Percentiles rank a stretch among this genome's conserved stretches.
These are phyloP conservation scores for Oreotrochilus melanogaster DNA, from an alignment of 2,113 vertebrate genomes.

Conservation along the genomic window DNA sequence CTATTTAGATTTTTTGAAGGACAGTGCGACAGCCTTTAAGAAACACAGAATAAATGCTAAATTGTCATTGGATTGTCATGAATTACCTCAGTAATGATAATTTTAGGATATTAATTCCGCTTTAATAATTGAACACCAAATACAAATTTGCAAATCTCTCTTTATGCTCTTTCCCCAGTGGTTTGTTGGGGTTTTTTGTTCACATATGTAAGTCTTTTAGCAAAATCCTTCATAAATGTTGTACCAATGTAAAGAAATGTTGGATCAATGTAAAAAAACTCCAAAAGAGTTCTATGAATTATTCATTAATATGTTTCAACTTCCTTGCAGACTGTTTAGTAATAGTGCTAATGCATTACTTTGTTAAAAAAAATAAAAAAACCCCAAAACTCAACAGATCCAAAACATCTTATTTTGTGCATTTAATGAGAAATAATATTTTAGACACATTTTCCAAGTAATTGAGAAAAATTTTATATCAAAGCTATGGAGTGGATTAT, in stretches of 20 bases:
- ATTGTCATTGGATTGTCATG: not conserved
- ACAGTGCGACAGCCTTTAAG: not conserved
- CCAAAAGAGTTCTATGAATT: not conserved
- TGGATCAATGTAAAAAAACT: not conserved
- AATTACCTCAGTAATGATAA: not conserved
- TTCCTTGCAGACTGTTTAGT: not conserved
- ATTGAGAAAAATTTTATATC: not conserved
- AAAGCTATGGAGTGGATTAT: not conserved
- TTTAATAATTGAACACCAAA: not conserved
- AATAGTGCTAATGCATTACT: not conserved
- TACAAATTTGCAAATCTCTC: not conserved
- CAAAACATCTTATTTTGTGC: not conserved
- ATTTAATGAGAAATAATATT: not conserved
- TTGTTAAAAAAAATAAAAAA: not conserved
- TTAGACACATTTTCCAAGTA: not conserved
- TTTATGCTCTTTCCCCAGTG: not conserved
- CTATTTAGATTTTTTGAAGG: not conserved
- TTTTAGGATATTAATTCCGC: not conserved
- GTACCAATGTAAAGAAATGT: not conserved
- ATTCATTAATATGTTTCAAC: not conserved
- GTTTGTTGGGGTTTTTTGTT: not conserved
- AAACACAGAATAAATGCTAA: not conserved
- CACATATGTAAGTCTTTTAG: not conserved
- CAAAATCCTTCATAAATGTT: not conserved
- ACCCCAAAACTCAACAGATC: accelerated